Evolutionary conservation across 2,888 invertebrate genomes (phyloP).

Genomic region (Oxyteleia sp.): DNA sequence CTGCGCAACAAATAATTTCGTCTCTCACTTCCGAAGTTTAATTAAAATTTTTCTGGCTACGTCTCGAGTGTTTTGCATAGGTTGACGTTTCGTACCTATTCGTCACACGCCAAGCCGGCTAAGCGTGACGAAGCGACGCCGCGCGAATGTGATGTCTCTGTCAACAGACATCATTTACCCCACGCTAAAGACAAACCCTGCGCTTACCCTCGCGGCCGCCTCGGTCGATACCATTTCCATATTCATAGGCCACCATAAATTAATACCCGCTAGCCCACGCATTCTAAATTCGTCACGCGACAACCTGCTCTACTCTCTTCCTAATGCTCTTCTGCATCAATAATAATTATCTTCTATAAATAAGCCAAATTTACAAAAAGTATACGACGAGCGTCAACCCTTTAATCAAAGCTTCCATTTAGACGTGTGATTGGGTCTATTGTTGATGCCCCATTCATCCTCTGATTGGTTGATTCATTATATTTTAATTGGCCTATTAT

Average conservation of each 20-base stretch:
- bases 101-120: conserved; percentile 58
- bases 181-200: conserved; percentile 63
- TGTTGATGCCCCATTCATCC: conserved; percentile 44
- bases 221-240: conserved; percentile 47
- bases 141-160: conserved; percentile 66
- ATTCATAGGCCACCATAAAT: conserved; percentile 64
- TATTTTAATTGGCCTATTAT: conserved; percentile 65
- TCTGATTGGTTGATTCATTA: conserved; percentile 62
- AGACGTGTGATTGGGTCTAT: conserved; percentile 50
- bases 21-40: conserved; percentile 66
- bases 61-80: conserved; percentile 43
- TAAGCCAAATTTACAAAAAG: conserved; percentile 27
- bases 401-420: conserved; percentile 54
- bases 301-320: conserved; percentile 58
- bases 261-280: conserved; percentile 64
- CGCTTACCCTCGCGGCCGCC: conserved; percentile 46
- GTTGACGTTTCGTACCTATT: conserved; percentile 63
- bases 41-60: conserved; percentile 60
- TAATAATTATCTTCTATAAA: conserved; percentile 63
- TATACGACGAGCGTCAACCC: conserved; percentile 14
- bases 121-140: conserved; percentile 59
- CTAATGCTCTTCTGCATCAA: conserved; percentile 45
- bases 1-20: conserved; percentile 48
- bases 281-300: conserved; percentile 66
- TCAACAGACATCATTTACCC: conserved; percentile 59